These are phyloP conservation scores for Rhyacichthys aspro DNA, from an alignment of 2,797 vertebrate species.

Conservation along the genomic window DNA sequence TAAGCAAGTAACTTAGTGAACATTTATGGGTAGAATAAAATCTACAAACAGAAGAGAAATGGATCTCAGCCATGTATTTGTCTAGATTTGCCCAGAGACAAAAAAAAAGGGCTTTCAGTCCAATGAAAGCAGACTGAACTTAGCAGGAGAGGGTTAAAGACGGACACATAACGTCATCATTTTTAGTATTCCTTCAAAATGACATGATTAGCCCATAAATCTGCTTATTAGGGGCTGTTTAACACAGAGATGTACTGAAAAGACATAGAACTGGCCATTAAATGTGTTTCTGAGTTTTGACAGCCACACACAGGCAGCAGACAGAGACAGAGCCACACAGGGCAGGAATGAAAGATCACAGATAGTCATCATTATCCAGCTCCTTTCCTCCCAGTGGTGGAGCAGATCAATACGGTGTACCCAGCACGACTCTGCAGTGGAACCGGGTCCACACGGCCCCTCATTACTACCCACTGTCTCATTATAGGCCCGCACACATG, in stretches of 20 bases:
- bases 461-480: constrained; percentile 60
- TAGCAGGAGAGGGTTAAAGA: too few relatives aligned
- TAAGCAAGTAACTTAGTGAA: too few relatives aligned
- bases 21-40: too few relatives aligned
- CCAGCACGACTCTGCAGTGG: constrained; percentile 60
- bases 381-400: constrained; percentile 65
- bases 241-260: background rate
- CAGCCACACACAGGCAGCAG: constrained; percentile 15
- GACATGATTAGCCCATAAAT: background rate
- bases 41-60: too few relatives aligned
- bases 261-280: constrained; percentile 12
- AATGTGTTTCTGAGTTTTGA: constrained; percentile 21
- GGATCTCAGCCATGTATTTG: too few relatives aligned
- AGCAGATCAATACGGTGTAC: constrained; percentile 69
- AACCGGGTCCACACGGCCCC: constrained; percentile 39
- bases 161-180: too few relatives aligned
- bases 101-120: too few relatives aligned
- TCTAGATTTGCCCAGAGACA: too few relatives aligned
- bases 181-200: background rate
- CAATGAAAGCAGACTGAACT: too few relatives aligned
- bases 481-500: constrained; percentile 39
- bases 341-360: constrained; percentile 57
- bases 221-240: background rate
- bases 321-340: constrained; percentile 37
- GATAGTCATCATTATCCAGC: constrained; percentile 72